These are phyloP conservation scores for Homalodisca vitripennis DNA, from an alignment of 1,140 invertebrate species.

Conservation along the genomic window DNA sequence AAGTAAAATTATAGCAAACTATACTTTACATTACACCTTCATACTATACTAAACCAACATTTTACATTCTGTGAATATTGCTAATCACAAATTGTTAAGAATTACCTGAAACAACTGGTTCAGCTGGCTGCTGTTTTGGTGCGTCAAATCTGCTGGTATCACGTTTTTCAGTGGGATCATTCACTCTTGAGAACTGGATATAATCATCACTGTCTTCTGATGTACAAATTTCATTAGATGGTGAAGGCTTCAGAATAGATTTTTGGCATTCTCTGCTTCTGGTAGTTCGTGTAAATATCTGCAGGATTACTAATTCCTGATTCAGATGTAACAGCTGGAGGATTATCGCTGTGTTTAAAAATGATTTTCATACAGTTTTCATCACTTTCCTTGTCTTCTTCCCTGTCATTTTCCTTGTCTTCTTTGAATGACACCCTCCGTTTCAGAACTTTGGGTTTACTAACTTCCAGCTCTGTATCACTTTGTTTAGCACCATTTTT, in stretches of 20 bases:
- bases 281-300: not conserved
- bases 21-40: no score
- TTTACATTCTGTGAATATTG: no score
- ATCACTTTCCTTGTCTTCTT: not conserved
- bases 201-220: no score
- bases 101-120: no score
- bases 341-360: not conserved
- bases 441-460: not conserved
- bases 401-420: not conserved
- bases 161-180: no score
- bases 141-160: no score
- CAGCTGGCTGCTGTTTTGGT: no score
- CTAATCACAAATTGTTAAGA: no score
- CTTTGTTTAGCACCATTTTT: not conserved
- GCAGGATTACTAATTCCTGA: not conserved
- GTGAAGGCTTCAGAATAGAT: not conserved
- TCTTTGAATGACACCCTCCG: not conserved
- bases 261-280: not conserved
- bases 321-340: not conserved
- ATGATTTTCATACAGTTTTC: not conserved
- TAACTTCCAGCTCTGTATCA: not conserved
- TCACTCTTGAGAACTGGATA: no score
- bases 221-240: not conserved
- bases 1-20: no score
- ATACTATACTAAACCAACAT: no score